phyloP scores from a whole-genome alignment of 2,888 invertebrate species.

The Agrotis segetum region DNA sequence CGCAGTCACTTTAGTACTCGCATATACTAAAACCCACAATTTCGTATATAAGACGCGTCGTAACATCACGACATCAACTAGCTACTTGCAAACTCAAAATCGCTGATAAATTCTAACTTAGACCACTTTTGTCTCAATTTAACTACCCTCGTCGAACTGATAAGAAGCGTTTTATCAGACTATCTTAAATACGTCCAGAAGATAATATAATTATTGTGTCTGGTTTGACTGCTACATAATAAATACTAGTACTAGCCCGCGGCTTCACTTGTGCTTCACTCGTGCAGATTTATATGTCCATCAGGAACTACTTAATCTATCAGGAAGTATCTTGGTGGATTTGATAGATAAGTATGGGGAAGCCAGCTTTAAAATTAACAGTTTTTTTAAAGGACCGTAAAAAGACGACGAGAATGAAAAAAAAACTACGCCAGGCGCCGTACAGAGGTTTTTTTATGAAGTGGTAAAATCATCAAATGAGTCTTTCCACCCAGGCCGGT shows the following conservation, averaged over 20 bases:
- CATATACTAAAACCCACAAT: too few relatives aligned
- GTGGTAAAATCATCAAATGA: too few relatives aligned
- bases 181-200: slow-evolving; percentile 55
- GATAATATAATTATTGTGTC: slow-evolving; percentile 44
- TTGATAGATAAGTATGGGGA: neutral
- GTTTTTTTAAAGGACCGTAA: neutral
- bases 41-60: too few relatives aligned
- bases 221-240: slow-evolving; percentile 41
- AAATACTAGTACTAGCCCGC: slow-evolving; percentile 8
- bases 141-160: slow-evolving; percentile 38
- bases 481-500: too few relatives aligned
- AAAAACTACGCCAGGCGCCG: too few relatives aligned
- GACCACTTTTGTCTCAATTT: slow-evolving; percentile 41
- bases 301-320: neutral
- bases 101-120: neutral
- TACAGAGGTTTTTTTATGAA: too few relatives aligned
- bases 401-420: too few relatives aligned
- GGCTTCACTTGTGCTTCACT: neutral
- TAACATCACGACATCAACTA: too few relatives aligned
- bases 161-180: slow-evolving; percentile 50
- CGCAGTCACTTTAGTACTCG: too few relatives aligned
- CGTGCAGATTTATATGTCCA: neutral
- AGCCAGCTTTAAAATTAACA: neutral
- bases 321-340: neutral
- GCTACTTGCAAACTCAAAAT: too few relatives aligned